Evolutionary conservation across 2,113 vertebrate species (phyloP).

Genomic region (Clinocottus analis): DNA sequence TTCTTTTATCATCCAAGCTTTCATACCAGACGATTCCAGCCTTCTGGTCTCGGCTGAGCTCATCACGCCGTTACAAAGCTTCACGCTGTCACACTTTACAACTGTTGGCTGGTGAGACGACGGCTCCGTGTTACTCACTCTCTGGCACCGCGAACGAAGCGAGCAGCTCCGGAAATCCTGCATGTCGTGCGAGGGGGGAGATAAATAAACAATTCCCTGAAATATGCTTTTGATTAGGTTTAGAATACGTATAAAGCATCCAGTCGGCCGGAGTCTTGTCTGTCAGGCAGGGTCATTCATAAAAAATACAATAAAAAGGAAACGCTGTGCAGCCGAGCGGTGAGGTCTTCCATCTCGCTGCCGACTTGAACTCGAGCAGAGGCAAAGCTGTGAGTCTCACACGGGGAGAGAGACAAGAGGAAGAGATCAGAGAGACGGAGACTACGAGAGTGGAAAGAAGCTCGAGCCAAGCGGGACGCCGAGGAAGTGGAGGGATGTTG

Average conservation of each 20-base stretch:
- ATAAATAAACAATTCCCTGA: slow-evolving; percentile 15
- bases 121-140: slow-evolving; percentile 32
- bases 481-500: not conserved
- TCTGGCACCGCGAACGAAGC: slow-evolving; percentile 22
- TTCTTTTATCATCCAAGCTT: not conserved
- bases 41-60: slow-evolving; percentile 6
- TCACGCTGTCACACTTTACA: slow-evolving; percentile 23
- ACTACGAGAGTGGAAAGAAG: not conserved
- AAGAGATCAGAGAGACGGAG: not conserved
- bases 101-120: slow-evolving; percentile 16
- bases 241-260: not conserved
- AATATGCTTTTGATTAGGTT: not conserved
- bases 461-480: not conserved
- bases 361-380: slow-evolving; percentile 13
- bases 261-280: slow-evolving; percentile 6
- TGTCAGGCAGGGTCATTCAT: not conserved
- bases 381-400: no score
- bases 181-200: not conserved
- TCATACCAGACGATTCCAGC: no score
- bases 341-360: not conserved
- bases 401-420: slow-evolving; percentile 25
- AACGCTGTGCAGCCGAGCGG: not conserved
- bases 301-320: not conserved
- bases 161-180: not conserved
- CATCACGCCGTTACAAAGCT: slow-evolving; percentile 15